Conservation (phyloP, 2,888 invertebrate genomes). For the Agonopterix heracliana region DNA sequence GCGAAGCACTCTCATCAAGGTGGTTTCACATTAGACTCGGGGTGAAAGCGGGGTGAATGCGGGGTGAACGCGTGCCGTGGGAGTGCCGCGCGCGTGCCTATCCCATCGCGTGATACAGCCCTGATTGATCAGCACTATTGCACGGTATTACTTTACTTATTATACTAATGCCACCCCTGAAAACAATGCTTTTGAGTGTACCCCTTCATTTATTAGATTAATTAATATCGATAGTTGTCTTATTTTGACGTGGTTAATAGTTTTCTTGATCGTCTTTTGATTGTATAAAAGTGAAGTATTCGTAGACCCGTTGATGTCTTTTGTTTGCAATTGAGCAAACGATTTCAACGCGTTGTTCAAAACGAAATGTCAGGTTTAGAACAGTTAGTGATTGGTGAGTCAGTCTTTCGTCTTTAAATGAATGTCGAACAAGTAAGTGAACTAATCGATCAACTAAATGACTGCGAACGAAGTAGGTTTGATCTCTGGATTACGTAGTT, state of each 20-base stretch:
- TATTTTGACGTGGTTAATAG: background rate
- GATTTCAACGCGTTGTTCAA: too few relatives aligned
- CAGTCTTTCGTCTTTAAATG: too few relatives aligned
- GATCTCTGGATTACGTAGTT: too few relatives aligned
- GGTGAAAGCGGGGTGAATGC: constrained; percentile 1
- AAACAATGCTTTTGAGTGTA: constrained; percentile 28
- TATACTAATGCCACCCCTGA: constrained; percentile 36
- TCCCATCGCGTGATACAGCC: constrained; percentile 68
- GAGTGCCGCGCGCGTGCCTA: constrained; percentile 72
- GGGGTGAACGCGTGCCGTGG: constrained; percentile 57
- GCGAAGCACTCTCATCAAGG: constrained; percentile 34
- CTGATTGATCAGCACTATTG: constrained; percentile 44
- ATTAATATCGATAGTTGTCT: background rate
- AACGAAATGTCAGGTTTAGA: too few relatives aligned
- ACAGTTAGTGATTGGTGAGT: too few relatives aligned
- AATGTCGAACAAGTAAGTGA: too few relatives aligned
- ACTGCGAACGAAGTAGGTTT: too few relatives aligned
- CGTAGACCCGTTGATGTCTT: too few relatives aligned
- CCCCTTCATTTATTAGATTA: constrained; percentile 6
- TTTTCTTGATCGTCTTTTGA: too few relatives aligned
- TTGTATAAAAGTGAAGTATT: too few relatives aligned
- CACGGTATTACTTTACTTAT: constrained; percentile 29
- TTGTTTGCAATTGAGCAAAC: too few relatives aligned
- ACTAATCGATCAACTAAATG: too few relatives aligned
- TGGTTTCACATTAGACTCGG: constrained; percentile 33